Conservation (phyloP, 2,888 invertebrate genomes). For the Drosophila nr. perissopoda region DNA sequence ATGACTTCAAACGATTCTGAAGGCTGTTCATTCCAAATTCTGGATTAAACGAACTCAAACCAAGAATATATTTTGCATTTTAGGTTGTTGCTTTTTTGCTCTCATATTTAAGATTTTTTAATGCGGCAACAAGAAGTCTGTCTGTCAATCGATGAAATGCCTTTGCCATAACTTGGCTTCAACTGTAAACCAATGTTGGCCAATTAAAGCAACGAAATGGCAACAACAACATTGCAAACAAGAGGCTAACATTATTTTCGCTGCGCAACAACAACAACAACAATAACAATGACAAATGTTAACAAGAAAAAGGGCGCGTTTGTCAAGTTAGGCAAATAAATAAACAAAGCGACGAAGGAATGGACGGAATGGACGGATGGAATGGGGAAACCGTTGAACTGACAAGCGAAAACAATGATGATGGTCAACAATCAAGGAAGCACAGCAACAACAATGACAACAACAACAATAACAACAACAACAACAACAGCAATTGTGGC, state of each 20-base stretch:
- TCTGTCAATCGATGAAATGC: slow-evolving; percentile 7
- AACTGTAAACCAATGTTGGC: slow-evolving; percentile 35
- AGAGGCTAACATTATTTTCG: slow-evolving; percentile 31
- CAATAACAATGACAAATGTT: not conserved
- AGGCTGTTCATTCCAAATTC: not conserved
- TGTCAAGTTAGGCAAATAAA: slow-evolving; percentile 60
- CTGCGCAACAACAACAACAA: not conserved
- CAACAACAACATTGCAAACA: slow-evolving; percentile 40
- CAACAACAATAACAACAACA: slow-evolving; percentile 15
- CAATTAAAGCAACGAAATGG: slow-evolving; percentile 63
- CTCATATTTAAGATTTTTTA: not conserved
- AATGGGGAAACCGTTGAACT: slow-evolving; percentile 41
- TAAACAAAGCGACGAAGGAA: slow-evolving; percentile 46
- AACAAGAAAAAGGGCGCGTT: slow-evolving; percentile 30
- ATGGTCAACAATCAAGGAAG: slow-evolving; percentile 58
- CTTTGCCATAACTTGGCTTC: slow-evolving; percentile 12
- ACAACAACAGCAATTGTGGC: slow-evolving; percentile 37
- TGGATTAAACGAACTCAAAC: not conserved
- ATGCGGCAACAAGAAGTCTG: not conserved
- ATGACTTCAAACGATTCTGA: not conserved
- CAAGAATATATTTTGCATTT: not conserved
- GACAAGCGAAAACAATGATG: slow-evolving; percentile 48
- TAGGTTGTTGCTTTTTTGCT: not conserved
- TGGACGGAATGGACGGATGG: slow-evolving; percentile 18
- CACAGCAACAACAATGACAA: slow-evolving; percentile 26